Conservation (phyloP, 2,888 invertebrate genomes). For the Anarsia innoxiella region DNA sequence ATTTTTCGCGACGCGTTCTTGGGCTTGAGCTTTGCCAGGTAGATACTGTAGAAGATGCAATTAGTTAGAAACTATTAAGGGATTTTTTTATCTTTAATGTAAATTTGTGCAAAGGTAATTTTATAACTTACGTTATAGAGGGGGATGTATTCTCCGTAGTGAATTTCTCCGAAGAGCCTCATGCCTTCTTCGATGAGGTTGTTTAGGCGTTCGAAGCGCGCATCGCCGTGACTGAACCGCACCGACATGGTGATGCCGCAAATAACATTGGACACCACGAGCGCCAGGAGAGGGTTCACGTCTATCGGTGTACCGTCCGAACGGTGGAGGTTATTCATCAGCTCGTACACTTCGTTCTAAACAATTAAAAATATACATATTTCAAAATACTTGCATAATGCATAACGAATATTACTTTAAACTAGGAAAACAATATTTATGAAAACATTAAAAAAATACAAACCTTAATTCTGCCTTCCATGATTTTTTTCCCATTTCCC, state of each 20-base stretch:
- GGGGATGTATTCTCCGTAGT: constrained; percentile 89
- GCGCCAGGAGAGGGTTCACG: constrained; percentile 83
- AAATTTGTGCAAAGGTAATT: too few relatives aligned
- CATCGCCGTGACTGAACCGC: constrained; percentile 85
- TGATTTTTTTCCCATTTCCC: constrained; percentile 85
- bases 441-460: constrained; percentile 26
- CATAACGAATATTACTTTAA: too few relatives aligned
- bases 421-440: not conserved
- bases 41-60: constrained; percentile 60
- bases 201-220: constrained; percentile 86
- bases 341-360: constrained; percentile 84
- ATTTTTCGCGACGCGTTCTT: constrained; percentile 78
- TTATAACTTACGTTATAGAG: constrained; percentile 76
- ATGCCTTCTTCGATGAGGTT: constrained; percentile 94
- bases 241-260: constrained; percentile 93
- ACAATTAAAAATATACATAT: too few relatives aligned
- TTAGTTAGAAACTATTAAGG: constrained; percentile 6
- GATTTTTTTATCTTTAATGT: not conserved
- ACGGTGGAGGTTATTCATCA: constrained; percentile 78
- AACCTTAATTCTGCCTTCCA: constrained; percentile 91
- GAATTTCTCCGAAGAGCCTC: constrained; percentile 87
- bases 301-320: constrained; percentile 82
- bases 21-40: constrained; percentile 77
- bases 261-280: constrained; percentile 92
- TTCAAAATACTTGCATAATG: too few relatives aligned